These are phyloP conservation scores for Syrista parreyssii DNA, from an alignment of 2,888 invertebrate species.

Conservation along the genomic window DNA sequence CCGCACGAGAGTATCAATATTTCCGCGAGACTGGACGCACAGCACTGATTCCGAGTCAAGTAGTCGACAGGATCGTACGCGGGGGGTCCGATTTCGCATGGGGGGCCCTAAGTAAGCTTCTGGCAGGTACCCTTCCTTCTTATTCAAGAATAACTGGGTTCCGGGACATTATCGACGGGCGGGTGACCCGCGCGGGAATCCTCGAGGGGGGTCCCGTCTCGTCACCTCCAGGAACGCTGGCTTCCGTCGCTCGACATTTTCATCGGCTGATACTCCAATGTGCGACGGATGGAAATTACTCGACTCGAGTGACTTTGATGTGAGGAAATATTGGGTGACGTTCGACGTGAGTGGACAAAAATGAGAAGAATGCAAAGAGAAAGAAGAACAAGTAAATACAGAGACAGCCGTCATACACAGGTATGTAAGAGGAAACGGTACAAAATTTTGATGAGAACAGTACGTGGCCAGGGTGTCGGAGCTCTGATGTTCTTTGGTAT, in stretches of 20 bases:
- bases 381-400: not conserved
- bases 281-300: not conserved
- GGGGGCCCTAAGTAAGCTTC: conserved; percentile 37
- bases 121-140: conserved; percentile 1
- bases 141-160: not conserved
- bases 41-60: conserved; percentile 37
- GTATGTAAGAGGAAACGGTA: not conserved
- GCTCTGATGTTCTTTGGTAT: not conserved
- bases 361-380: not conserved
- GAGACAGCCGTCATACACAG: not conserved
- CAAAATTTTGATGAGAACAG: not conserved
- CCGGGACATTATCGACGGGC: conserved; percentile 60
- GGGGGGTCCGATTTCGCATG: conserved; percentile 33
- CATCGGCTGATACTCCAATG: not conserved
- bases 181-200: conserved; percentile 64
- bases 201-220: conserved; percentile 53
- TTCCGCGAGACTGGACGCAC: conserved; percentile 62
- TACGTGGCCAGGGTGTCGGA: not conserved
- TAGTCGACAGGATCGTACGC: conserved; percentile 37
- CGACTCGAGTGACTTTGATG: not conserved
- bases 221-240: conserved; percentile 29
- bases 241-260: not conserved
- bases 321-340: not conserved
- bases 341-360: not conserved
- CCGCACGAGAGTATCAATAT: conserved; percentile 55